Conservation (phyloP, 1,140 invertebrate genomes). For the Cyclargus thomasi region DNA sequence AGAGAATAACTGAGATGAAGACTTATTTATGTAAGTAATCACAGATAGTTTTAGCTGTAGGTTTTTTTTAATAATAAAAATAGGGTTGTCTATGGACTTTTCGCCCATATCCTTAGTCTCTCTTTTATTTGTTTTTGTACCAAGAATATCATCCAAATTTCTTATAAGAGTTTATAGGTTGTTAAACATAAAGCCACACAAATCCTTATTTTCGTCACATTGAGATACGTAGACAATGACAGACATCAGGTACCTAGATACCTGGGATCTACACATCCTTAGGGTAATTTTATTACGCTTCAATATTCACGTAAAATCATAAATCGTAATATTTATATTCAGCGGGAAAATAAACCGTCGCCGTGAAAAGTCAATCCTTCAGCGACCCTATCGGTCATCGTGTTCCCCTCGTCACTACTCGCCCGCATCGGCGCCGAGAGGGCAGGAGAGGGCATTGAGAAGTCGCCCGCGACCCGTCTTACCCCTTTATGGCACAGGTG, state of each 20-base stretch:
- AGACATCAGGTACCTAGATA: no score
- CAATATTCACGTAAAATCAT: neutral
- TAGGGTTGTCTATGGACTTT: no score
- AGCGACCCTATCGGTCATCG: constrained; percentile 56
- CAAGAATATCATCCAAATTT: no score
- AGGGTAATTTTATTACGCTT: neutral
- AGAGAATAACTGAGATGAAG: no score
- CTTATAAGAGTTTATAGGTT: no score
- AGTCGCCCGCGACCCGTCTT: constrained; percentile 46
- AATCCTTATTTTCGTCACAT: no score
- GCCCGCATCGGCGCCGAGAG: constrained; percentile 44
- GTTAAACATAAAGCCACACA: no score
- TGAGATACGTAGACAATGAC: no score
- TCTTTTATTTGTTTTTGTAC: no score
- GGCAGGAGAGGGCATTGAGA: constrained; percentile 48
- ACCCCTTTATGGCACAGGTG: constrained; percentile 64
- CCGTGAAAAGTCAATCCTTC: constrained; percentile 31
- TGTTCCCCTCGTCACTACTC: constrained; percentile 43
- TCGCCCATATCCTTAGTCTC: no score
- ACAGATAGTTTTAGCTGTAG: no score
- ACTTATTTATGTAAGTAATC: neutral
- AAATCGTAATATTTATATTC: neutral
- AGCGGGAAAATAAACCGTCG: constrained; percentile 25
- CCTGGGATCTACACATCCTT: neutral
- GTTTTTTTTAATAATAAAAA: no score